Evolutionary conservation across 2,113 vertebrate genomes (phyloP), one percentile per base, ranked within the genome.

Genomic region (Trematocara stigmaticum): DNA sequence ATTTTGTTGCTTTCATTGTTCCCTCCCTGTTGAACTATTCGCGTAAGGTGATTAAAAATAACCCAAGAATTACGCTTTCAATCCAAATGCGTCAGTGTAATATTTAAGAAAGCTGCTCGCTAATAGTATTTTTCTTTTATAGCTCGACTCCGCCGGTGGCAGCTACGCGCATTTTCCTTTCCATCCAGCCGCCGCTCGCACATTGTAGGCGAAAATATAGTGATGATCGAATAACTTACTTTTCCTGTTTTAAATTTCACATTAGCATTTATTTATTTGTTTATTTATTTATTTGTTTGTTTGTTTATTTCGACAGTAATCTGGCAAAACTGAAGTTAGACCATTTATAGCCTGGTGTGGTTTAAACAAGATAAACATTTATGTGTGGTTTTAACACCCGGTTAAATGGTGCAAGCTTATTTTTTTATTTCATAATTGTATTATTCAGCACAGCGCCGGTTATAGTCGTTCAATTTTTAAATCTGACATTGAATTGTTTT

Each of bases 101-200:
- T 20, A 23, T 81, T 40, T 16, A 15, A 71, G 52, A 16, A 38
- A 40, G 35, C 45, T 38, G 64, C 8, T 82, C 74, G 79, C 78
- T 56, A 79, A 83, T 23, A 5, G 61, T 71, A 3, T 51, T 78
- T 80, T 81, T 82, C 34, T 88, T 59, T 20, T 53, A 2, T 23
- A 71, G 69, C 80, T 38, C 31, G 81, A 81, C 87, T 74, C 64
- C 49, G 57, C 53, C 87, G 89, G 78, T 84, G 86, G 89, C 81
- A 89, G 26, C 26, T 29, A 29, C 84, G 87, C 90, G 88, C 87
- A 78, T 92, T 93, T 87, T 83, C 71, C 79, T 85, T 29, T 55
- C 85, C 84, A 47, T 0, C 81, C 47, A 84, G 79, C 88, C 89
- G 78, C 89, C 57, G 47, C 26, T 78, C 71, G 15, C 79, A 16